These are phyloP conservation scores for Erebia epiphron DNA, from an alignment of 2,888 invertebrate genomes.

Conservation along the genomic window DNA sequence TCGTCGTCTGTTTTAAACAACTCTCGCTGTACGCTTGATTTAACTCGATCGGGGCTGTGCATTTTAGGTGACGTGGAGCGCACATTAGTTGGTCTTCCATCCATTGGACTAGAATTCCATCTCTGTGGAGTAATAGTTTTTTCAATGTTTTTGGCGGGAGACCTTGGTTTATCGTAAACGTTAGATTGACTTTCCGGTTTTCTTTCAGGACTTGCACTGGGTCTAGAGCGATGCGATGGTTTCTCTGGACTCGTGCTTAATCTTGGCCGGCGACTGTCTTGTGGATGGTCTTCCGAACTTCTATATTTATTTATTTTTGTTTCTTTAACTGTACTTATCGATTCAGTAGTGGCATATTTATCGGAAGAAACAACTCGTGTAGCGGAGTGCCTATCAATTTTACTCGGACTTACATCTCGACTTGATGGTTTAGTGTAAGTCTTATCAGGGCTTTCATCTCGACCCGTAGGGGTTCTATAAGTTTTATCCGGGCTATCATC, in stretches of 20 bases:
- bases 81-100: slow-evolving; percentile 42
- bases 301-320: slow-evolving; percentile 53
- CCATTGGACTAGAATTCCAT: slow-evolving; percentile 48
- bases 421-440: slow-evolving; percentile 57
- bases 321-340: slow-evolving; percentile 58
- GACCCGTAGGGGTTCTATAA: background rate
- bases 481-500: background rate
- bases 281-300: slow-evolving; percentile 57
- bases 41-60: slow-evolving; percentile 11
- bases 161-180: slow-evolving; percentile 40
- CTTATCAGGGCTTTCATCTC: background rate
- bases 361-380: slow-evolving; percentile 57
- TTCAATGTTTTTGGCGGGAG: slow-evolving; percentile 40
- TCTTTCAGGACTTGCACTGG: slow-evolving; percentile 54
- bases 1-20: background rate
- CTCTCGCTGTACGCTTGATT: background rate
- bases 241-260: slow-evolving; percentile 65
- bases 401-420: slow-evolving; percentile 55
- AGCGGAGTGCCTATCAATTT: slow-evolving; percentile 64
- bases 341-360: slow-evolving; percentile 57
- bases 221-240: slow-evolving; percentile 45
- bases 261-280: slow-evolving; percentile 50
- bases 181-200: slow-evolving; percentile 37
- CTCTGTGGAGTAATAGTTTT: slow-evolving; percentile 40
- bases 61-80: slow-evolving; percentile 25